A percentile compares a stretch with the other conserved stretches of the same genome.
These are phyloP conservation scores for Prunella fulvescens DNA, from an alignment of 2,113 vertebrate genomes.

Conservation along the genomic window DNA sequence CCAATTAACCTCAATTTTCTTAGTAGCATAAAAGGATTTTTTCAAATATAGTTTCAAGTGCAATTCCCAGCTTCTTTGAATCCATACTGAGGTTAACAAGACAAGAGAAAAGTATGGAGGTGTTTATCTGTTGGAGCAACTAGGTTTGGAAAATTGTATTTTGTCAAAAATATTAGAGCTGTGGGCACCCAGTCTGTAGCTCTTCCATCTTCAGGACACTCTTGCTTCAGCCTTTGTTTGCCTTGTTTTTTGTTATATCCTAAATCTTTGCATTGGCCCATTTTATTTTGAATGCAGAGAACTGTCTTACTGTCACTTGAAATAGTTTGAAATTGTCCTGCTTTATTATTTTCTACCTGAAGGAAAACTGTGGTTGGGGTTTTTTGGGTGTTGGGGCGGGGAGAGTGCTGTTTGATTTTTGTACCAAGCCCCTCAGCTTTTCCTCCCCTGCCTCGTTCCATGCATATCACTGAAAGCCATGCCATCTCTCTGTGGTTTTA, in stretches of 20 bases:
- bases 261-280: neutral
- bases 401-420: neutral
- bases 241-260: neutral
- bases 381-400: neutral
- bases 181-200: rapidly evolving
- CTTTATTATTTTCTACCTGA: neutral
- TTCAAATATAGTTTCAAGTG: neutral
- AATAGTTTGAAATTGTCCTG: neutral
- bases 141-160: neutral
- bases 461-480: neutral
- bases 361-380: neutral
- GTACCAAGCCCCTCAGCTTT: neutral
- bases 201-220: neutral
- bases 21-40: neutral
- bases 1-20: neutral
- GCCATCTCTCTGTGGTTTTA: neutral
- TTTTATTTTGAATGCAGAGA: neutral
- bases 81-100: neutral
- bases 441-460: neutral
- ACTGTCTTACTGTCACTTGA: neutral
- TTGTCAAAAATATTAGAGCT: neutral
- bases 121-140: neutral
- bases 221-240: neutral
- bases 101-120: neutral
- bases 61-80: neutral